phyloP scores from a whole-genome alignment of 2,888 invertebrate species.

The Arge pagana region DNA sequence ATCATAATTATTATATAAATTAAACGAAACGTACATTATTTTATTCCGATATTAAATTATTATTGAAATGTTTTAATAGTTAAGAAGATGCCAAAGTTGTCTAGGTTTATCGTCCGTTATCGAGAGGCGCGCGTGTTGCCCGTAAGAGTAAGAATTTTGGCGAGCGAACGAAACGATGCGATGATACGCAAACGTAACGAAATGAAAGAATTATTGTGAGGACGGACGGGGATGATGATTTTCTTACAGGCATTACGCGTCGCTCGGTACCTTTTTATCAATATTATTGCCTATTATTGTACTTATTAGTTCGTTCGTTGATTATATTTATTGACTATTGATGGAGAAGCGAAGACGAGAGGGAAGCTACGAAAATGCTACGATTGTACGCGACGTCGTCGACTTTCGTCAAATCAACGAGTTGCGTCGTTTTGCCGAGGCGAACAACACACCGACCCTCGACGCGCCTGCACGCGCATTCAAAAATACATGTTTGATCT shows the following conservation, averaged over 20 bases:
- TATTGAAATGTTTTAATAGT: slow-evolving; percentile 45
- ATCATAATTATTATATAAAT: slow-evolving; percentile 41
- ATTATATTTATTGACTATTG: slow-evolving; percentile 37
- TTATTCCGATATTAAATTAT: slow-evolving; percentile 46
- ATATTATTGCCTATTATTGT: slow-evolving; percentile 31
- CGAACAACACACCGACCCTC: too few species aligned
- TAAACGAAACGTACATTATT: slow-evolving; percentile 41
- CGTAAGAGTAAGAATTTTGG: too few species aligned
- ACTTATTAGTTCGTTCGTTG: slow-evolving; percentile 44
- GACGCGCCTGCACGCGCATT: too few species aligned
- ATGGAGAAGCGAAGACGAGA: neutral
- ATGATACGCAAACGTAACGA: too few species aligned
- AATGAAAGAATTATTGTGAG: too few species aligned
- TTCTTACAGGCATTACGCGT: slow-evolving; percentile 14
- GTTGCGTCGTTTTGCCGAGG: too few species aligned
- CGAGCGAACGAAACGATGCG: too few species aligned
- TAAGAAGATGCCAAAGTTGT: slow-evolving; percentile 58
- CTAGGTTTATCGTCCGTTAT: slow-evolving; percentile 54
- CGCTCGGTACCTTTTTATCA: slow-evolving; percentile 16
- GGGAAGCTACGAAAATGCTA: neutral
- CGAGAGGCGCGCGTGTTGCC: slow-evolving; percentile 30
- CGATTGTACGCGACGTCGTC: slow-evolving; percentile 26
- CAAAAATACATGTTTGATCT: slow-evolving; percentile 33
- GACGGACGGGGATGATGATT: too few species aligned
- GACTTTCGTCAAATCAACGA: slow-evolving; percentile 41